Conservation (phyloP, 2,113 vertebrate species). For the Passer montanus region DNA sequence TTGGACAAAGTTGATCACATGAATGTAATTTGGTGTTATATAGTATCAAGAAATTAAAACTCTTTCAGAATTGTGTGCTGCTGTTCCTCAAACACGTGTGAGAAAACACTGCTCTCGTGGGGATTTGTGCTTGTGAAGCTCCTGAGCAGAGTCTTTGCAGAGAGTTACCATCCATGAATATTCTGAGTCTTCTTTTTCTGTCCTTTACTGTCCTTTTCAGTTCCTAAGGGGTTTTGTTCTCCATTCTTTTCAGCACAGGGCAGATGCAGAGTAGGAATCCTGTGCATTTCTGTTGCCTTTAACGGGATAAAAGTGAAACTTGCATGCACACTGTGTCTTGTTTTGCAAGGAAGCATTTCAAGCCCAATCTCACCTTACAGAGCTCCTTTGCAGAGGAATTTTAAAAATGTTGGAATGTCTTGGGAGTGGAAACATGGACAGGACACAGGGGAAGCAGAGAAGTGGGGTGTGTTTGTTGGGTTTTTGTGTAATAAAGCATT, state of each 20-base stretch:
- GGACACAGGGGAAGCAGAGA: slow-evolving; percentile 16
- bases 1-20: not conserved
- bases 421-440: slow-evolving; percentile 33
- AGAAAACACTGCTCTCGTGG: not conserved
- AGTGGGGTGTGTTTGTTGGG: slow-evolving; percentile 21
- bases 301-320: not conserved
- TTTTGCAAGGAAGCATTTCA: not conserved
- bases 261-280: not conserved
- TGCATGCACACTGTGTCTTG: not conserved
- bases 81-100: not conserved
- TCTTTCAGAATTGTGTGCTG: not conserved
- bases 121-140: not conserved
- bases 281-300: not conserved
- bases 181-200: not conserved
- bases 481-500: not conserved
- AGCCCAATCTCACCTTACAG: slow-evolving; percentile 26
- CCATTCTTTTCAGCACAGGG: not conserved
- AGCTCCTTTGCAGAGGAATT: slow-evolving; percentile 40
- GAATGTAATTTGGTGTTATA: not conserved
- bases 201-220: not conserved
- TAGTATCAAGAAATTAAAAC: not conserved
- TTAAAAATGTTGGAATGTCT: slow-evolving; percentile 58
- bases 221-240: not conserved
- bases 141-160: not conserved
- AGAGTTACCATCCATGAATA: not conserved